Evolutionary conservation across 2,113 vertebrate genomes (phyloP).

Genomic region (Corythornis cristatus): DNA sequence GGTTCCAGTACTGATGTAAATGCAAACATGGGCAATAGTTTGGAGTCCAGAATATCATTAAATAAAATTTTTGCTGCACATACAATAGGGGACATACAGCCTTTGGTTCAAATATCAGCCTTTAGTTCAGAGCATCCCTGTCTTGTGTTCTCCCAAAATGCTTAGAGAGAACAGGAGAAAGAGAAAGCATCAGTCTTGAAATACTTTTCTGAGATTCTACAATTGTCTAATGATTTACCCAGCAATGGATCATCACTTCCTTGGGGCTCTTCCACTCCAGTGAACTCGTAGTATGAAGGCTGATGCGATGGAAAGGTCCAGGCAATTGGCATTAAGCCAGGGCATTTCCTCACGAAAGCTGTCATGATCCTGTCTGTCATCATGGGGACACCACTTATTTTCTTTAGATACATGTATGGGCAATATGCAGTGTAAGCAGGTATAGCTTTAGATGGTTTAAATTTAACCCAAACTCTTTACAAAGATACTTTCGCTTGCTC

Average conservation of each 20-base stretch:
- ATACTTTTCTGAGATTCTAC: background rate
- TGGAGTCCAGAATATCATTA: background rate
- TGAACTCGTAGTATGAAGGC: background rate
- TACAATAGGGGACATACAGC: background rate
- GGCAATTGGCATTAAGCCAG: background rate
- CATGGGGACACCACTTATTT: background rate
- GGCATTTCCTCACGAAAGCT: background rate
- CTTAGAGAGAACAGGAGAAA: background rate
- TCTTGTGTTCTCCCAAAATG: background rate
- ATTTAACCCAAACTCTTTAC: background rate
- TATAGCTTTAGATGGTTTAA: background rate
- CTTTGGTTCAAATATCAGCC: background rate
- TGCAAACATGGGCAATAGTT: background rate
- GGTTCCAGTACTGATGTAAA: background rate
- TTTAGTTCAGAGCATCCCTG: background rate
- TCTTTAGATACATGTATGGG: background rate
- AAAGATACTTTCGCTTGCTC: background rate
- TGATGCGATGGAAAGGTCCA: background rate
- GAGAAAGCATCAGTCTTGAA: background rate
- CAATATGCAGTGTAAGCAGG: background rate
- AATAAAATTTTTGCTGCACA: background rate
- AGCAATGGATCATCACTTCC: background rate
- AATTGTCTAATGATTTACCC: background rate
- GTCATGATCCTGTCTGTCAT: background rate
- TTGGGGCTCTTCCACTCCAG: constrained; percentile 1